These are phyloP conservation scores for Tupaia chinensis DNA, from an alignment of 2,113 vertebrate species.

Conservation along the genomic window DNA sequence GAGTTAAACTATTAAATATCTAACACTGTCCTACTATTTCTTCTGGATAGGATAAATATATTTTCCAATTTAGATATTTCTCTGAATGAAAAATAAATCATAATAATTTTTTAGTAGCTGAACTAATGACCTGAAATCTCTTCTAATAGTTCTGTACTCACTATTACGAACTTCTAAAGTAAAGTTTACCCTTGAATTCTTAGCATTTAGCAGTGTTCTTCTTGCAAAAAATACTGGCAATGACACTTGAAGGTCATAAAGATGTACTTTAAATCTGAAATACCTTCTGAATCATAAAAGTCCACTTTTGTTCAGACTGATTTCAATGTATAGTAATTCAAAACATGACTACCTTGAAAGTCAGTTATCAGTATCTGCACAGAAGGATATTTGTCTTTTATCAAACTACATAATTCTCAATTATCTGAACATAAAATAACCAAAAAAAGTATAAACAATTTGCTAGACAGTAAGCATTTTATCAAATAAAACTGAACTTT, in stretches of 20 bases:
- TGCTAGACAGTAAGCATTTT: neutral
- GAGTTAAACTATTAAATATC: constrained; percentile 39
- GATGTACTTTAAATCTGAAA: neutral
- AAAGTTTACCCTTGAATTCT: neutral
- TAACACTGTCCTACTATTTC: constrained; percentile 45
- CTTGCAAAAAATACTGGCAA: neutral
- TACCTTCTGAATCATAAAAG: neutral
- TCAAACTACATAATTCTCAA: neutral
- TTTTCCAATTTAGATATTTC: constrained; percentile 49
- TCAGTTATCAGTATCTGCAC: neutral
- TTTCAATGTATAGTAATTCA: neutral
- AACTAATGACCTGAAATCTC: neutral
- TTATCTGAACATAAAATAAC: constrained; percentile 21
- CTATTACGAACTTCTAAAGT: neutral
- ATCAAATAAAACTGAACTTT: neutral
- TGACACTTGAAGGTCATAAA: constrained; percentile 7
- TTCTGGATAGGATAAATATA: neutral
- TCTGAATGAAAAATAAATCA: constrained; percentile 41
- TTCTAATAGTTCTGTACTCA: neutral
- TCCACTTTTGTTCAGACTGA: neutral
- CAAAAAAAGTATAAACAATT: neutral
- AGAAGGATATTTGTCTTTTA: constrained; percentile 11
- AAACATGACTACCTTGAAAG: constrained; percentile 19
- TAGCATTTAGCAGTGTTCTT: neutral
- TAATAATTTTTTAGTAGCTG: constrained; percentile 31